A percentile compares a stretch with the other conserved stretches of the same genome.
Conservation (phyloP, 2,888 invertebrate species). For the Scaptomyza reducta region DNA sequence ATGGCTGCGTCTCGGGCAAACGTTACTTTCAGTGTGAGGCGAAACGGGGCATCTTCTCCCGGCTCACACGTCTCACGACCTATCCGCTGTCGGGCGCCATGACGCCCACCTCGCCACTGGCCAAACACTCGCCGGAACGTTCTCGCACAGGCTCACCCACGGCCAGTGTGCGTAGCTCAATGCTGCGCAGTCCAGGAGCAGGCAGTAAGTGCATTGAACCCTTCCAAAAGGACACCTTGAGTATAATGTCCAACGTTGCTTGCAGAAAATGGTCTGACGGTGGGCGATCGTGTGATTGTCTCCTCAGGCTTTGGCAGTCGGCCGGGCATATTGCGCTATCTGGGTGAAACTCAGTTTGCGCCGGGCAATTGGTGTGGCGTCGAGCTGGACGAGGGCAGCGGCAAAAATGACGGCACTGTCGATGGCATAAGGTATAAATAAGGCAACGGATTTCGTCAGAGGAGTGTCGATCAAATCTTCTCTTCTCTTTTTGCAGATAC, state of each 20-base stretch:
- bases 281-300: slow-evolving; percentile 96
- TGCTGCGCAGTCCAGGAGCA: slow-evolving; percentile 76
- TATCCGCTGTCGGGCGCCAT: slow-evolving; percentile 87
- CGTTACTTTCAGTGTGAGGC: slow-evolving; percentile 97
- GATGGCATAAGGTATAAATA: slow-evolving; percentile 91
- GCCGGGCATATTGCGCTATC: slow-evolving; percentile 92
- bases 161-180: slow-evolving; percentile 81
- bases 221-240: not conserved
- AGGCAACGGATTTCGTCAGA: not conserved
- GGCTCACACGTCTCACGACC: slow-evolving; percentile 92
- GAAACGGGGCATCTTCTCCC: slow-evolving; percentile 96
- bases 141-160: slow-evolving; percentile 83
- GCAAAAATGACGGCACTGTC: slow-evolving; percentile 98
- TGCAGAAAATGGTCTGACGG: slow-evolving; percentile 87
- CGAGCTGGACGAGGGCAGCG: slow-evolving; percentile 95
- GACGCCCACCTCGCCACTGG: slow-evolving; percentile 82
- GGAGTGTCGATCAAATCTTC: not conserved
- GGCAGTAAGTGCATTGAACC: slow-evolving; percentile 75
- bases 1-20: slow-evolving; percentile 96
- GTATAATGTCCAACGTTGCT: not conserved
- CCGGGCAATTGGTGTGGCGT: slow-evolving; percentile 98
- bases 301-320: slow-evolving; percentile 94
- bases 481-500: slow-evolving; percentile 87
- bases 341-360: slow-evolving; percentile 96
- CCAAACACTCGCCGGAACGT: slow-evolving; percentile 81